Percentiles rank a stretch among this genome's conserved stretches.
These are phyloP conservation scores for Lagorchestes hirsutus DNA, from an alignment of 2,797 vertebrate species.

Conservation along the genomic window DNA sequence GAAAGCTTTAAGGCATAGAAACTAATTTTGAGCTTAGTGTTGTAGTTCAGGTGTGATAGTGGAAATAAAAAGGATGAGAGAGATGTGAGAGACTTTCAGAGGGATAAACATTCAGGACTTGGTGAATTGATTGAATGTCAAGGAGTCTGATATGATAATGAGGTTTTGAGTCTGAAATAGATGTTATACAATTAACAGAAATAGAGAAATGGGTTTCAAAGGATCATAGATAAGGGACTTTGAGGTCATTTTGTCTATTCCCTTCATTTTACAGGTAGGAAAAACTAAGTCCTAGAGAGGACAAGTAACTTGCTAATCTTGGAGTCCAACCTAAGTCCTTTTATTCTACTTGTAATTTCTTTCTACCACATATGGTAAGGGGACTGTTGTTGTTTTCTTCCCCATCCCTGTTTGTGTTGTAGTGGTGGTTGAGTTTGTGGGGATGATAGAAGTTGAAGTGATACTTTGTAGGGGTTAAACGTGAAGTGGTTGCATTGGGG, in stretches of 20 bases:
- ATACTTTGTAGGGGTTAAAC: neutral
- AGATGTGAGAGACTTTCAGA: neutral
- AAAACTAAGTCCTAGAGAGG: neutral
- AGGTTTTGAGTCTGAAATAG: neutral
- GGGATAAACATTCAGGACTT: neutral
- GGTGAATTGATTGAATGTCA: neutral
- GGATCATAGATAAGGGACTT: neutral
- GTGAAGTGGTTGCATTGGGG: neutral
- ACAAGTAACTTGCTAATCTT: neutral
- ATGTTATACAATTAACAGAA: neutral
- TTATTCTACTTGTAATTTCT: neutral
- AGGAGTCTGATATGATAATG: neutral
- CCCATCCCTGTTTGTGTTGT: neutral
- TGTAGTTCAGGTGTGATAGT: neutral
- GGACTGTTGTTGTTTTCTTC: neutral
- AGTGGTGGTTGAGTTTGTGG: neutral
- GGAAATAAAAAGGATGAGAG: neutral
- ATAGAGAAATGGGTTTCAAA: neutral
- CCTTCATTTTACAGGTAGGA: neutral
- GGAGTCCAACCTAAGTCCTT: neutral
- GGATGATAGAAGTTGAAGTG: neutral
- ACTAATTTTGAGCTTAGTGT: neutral
- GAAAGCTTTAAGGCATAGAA: neutral
- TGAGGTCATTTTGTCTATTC: neutral
- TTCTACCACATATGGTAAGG: neutral